Evolutionary conservation across 2,113 vertebrate species (phyloP), one percentile per base, ranked within the genome.

Genomic region (Aleadryas rufinucha): DNA sequence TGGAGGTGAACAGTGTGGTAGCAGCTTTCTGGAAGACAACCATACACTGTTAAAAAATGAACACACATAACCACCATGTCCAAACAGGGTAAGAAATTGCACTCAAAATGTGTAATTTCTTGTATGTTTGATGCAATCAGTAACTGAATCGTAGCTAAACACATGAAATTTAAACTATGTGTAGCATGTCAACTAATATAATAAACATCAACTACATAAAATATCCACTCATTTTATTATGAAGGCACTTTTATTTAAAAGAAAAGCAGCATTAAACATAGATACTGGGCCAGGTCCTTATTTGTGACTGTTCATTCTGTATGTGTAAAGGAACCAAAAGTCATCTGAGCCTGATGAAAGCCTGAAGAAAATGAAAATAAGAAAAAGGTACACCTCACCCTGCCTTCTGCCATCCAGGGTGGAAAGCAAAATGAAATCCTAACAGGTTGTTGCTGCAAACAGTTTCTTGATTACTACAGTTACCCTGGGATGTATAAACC

Each of bases 201-300:
- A 41, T 54, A 88, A 80, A 85, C 44, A 59, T 53, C 23, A 90
- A 57, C 66, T 86, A 23, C 41, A 90, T 77, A 89, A 94, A 96
- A 77, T 68, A 68, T 24, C 63, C 56, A 64, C 53, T 91, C 50
- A 24, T 68, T 90, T 80, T 81, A 93, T 94, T 42, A 84, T 76
- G 89, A 96, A 97, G 95, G 95, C 95, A 97, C 96, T 97, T 97
- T 93, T 89, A 96, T 84, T 77, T 70, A 87, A 88, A 96, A 96
- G 84, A 82, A 93, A 85, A 96, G 84, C 87, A 95, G 91, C 76
- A 87, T 50, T 87, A 47, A 91, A 88, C 60, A 74, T 39, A 78
- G 81, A 86, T 71, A 47, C 7, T 65, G 31, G 53, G 28, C 28
- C 44, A 57, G n/a, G 31, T 65, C 21, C 39, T 69, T 83, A 71